Conservation (phyloP, 2,113 vertebrate genomes). For the Grammomys surdaster region DNA sequence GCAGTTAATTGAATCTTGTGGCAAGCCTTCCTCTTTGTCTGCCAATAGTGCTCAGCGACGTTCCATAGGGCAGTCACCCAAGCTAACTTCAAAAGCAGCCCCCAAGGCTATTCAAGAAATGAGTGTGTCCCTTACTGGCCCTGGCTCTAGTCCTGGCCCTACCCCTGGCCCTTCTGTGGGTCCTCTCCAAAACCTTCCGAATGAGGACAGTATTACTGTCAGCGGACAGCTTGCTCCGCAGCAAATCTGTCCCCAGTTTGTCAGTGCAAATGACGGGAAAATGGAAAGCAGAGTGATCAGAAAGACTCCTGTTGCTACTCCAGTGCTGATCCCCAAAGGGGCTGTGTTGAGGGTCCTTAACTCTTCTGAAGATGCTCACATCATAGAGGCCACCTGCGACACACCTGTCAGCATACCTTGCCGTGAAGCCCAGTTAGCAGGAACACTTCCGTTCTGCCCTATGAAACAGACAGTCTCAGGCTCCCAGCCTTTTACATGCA, state of each 20-base stretch:
- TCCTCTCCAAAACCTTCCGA: neutral
- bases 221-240: neutral
- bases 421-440: conserved; percentile 81
- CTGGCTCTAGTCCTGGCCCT: neutral
- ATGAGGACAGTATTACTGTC: neutral
- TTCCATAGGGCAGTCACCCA: conserved; percentile 61
- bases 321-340: conserved; percentile 88
- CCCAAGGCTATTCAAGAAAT: conserved; percentile 25
- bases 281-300: conserved; percentile 74
- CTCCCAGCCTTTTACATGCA: neutral
- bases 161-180: neutral
- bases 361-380: conserved; percentile 71
- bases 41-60: neutral
- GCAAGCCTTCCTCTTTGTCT: conserved; percentile 73
- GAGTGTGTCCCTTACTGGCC: neutral
- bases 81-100: conserved; percentile 45
- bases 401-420: conserved; percentile 28
- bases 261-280: conserved; percentile 36
- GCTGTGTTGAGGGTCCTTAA: conserved; percentile 87
- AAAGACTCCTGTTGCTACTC: conserved; percentile 82
- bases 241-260: neutral
- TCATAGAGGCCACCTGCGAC: conserved; percentile 43
- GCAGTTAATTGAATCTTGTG: conserved; percentile 85
- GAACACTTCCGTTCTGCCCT: conserved; percentile 75
- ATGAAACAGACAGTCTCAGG: conserved; percentile 58